These are phyloP conservation scores for Carposina sasakii DNA, from an alignment of 1,140 invertebrate genomes.

Conservation along the genomic window DNA sequence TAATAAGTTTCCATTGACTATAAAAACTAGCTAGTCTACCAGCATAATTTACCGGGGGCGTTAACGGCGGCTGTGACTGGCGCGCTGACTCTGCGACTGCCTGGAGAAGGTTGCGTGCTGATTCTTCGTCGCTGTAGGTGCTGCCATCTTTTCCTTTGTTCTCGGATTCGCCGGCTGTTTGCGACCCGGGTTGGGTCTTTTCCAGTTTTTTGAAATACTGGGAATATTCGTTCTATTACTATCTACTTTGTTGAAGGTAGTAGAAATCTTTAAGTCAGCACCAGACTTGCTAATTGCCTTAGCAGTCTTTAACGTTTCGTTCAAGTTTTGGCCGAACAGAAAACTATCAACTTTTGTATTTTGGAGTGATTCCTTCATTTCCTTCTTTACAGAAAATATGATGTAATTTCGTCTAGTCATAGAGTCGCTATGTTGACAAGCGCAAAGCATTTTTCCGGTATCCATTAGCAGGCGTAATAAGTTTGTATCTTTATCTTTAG, in stretches of 20 bases:
- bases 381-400: conserved; percentile 8
- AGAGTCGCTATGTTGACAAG: conserved; percentile 14
- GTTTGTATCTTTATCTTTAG: not conserved
- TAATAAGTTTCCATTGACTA: not conserved
- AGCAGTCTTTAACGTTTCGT: conserved; percentile 12
- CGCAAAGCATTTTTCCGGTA: not conserved
- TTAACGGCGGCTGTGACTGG: not conserved
- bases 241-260: no score
- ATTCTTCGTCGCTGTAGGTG: not conserved
- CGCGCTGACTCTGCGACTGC: not conserved
- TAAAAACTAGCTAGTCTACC: not conserved
- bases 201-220: no score
- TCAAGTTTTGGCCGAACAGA: conserved; percentile 11
- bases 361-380: conserved; percentile 12
- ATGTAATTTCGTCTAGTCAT: conserved; percentile 11
- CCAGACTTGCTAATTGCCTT: conserved; percentile 14
- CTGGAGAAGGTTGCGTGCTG: not conserved
- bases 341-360: conserved; percentile 10
- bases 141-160: not conserved
- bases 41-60: not conserved
- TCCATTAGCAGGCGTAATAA: conserved; percentile 6
- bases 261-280: conserved; percentile 11
- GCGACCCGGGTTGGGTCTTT: no score
- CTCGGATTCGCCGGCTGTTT: not conserved
- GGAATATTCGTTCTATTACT: no score